Conservation (phyloP, 2,113 vertebrate species). For the Anguilla rostrata region DNA sequence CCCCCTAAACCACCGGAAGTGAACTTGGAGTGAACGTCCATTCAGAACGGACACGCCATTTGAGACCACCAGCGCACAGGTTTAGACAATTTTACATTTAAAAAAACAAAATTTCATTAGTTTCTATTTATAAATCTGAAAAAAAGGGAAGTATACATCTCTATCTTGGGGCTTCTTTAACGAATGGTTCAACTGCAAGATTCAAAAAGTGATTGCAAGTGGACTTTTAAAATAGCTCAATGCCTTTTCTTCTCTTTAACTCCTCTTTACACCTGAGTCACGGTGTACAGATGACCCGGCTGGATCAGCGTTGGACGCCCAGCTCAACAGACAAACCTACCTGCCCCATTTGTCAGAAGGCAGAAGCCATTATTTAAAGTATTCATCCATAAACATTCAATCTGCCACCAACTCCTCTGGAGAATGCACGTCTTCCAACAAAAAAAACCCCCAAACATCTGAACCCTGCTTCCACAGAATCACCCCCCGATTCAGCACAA, state of each 20-base stretch:
- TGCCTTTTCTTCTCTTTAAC: too few species aligned
- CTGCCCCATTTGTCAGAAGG: not conserved
- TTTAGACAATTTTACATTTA: too few species aligned
- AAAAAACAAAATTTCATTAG: too few species aligned
- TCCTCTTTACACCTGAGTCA: not conserved
- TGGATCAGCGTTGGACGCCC: not conserved
- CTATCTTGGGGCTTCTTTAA: too few species aligned
- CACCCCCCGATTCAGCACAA: not conserved
- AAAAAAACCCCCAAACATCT: not conserved
- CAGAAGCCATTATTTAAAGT: not conserved
- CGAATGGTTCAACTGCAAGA: too few species aligned
- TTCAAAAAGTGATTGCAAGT: too few species aligned
- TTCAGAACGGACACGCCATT: too few species aligned
- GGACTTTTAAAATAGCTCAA: too few species aligned
- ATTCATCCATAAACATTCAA: slow-evolving; percentile 1
- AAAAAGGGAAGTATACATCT: too few species aligned
- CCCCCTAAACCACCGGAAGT: not conserved
- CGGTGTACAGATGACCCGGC: not conserved
- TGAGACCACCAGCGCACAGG: too few species aligned
- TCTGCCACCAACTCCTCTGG: not conserved
- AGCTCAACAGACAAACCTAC: not conserved
- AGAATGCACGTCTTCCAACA: not conserved
- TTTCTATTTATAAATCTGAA: too few species aligned
- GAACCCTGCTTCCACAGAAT: not conserved
- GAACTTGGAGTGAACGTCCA: not conserved